Base-by-base conservation (phyloP, 2,113 vertebrate species). In the Ascaphus truei region DNA sequence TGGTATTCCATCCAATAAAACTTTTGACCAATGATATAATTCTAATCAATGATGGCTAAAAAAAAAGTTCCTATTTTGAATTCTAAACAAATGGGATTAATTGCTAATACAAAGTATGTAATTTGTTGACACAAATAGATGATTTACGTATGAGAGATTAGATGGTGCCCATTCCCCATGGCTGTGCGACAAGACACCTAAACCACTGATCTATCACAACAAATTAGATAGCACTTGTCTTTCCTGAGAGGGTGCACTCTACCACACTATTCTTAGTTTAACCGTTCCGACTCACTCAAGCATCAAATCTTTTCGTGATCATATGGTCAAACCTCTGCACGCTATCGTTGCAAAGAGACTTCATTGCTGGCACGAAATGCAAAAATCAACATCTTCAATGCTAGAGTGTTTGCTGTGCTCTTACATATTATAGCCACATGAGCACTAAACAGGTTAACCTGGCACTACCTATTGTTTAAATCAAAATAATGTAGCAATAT, bases 241-340 rank as follows among this genome's bases (percentile, higher is more conserved):
- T 39, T 75, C 73, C 27, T 74, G 22, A 76, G 59, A 69, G 31
- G 33, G 26, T 66, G 29, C 64, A 72, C 63, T 81, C 48, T 59
- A 72, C 56, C 26, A 77, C 39, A 58, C 0, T 0, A 25, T 52
- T 79, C 62, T 65, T 61, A 51, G 75, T 78, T 76, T 0, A 0
- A 23, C 41, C 1, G 7, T 75, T 81, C 0, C 2, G 60, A 64
- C 25, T 78, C 65, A 53, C 22, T 77, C 7, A 1, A 75, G 75
- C 73, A 66, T 77, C 55, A 75, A 13, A 78, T 81, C 47, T 73
- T 75, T 75, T 72, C 5, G 3, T 63, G 65, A 67, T 73, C 0
- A 0, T 43, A 48, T 71, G 53, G 13, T 72, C 74, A 76, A 39
- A 68, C 67, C 51, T 75, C 27, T 74, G 76, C 76, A 75, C 1